Conservation (phyloP, 2,797 vertebrate species). For the Characodon lateralis region DNA sequence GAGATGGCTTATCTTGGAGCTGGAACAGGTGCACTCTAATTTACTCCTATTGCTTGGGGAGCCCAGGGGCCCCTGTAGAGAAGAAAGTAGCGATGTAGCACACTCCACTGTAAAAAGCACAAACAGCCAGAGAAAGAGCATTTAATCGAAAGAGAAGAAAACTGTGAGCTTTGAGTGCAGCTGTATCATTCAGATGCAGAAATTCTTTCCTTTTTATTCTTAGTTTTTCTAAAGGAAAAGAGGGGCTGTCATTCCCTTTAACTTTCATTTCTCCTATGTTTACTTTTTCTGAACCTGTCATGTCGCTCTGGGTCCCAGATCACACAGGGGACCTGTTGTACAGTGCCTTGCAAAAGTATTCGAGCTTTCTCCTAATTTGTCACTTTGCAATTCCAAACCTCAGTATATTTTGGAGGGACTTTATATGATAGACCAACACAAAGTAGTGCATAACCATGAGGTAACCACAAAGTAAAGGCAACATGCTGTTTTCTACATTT, state of each 20-base stretch:
- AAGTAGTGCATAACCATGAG: not conserved
- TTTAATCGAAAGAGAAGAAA: constrained; percentile 82
- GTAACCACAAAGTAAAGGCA: not conserved
- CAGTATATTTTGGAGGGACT: not conserved
- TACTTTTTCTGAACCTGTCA: constrained; percentile 73
- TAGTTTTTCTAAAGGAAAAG: constrained; percentile 49
- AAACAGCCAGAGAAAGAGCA: constrained; percentile 83
- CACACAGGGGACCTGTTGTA: constrained; percentile 73
- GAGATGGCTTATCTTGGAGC: constrained; percentile 86
- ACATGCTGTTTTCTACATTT: not conserved
- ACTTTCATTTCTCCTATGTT: constrained; percentile 77
- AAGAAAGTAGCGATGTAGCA: constrained; percentile 83
- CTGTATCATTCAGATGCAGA: constrained; percentile 76
- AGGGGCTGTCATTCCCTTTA: constrained; percentile 68
- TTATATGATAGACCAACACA: not conserved
- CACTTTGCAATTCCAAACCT: not conserved
- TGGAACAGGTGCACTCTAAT: constrained; percentile 89
- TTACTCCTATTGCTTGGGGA: constrained; percentile 88
- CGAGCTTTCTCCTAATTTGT: not conserved
- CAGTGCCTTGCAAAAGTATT: constrained; percentile 10
- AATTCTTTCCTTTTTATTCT: constrained; percentile 47
- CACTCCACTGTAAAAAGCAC: constrained; percentile 82
- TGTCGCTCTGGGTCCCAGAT: constrained; percentile 68
- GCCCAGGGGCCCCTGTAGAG: constrained; percentile 83
- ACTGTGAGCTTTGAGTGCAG: constrained; percentile 76